Conservation (phyloP, 2,888 invertebrate genomes). For the Tinea semifulvella region DNA sequence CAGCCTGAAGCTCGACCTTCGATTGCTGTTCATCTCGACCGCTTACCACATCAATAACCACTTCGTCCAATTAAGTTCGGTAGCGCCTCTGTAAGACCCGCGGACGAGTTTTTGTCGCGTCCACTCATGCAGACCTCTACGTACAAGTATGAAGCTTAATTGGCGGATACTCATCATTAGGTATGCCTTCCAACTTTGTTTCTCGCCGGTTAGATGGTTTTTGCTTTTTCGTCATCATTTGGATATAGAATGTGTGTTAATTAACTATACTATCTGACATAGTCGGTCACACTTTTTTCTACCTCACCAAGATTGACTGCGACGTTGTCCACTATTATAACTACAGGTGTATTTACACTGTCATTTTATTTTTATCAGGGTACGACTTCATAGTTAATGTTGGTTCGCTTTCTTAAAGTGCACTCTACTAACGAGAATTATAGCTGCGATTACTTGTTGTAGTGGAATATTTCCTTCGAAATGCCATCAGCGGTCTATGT, state of each 20-base stretch:
- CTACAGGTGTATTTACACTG: neutral
- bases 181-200: constrained; percentile 32
- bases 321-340: neutral
- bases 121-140: constrained; percentile 10
- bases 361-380: neutral
- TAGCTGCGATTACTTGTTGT: constrained; percentile 30
- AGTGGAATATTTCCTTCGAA: constrained; percentile 13
- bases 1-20: constrained; percentile 17
- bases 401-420: constrained; percentile 6
- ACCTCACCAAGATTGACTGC: neutral
- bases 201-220: constrained; percentile 28
- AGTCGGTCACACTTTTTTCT: neutral
- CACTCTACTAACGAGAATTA: constrained; percentile 16
- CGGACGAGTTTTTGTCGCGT: constrained; percentile 51
- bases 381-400: neutral
- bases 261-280: neutral
- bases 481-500: constrained; percentile 14
- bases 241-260: constrained; percentile 4
- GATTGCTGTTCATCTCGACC: constrained; percentile 20
- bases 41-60: constrained; percentile 40
- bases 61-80: constrained; percentile 57
- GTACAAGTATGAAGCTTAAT: constrained; percentile 39
- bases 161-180: constrained; percentile 59
- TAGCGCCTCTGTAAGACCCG: constrained; percentile 50
- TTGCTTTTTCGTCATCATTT: constrained; percentile 20